Evolutionary conservation across 2,888 invertebrate genomes (phyloP).

Genomic region (Pristionchus fissidentatus): DNA sequence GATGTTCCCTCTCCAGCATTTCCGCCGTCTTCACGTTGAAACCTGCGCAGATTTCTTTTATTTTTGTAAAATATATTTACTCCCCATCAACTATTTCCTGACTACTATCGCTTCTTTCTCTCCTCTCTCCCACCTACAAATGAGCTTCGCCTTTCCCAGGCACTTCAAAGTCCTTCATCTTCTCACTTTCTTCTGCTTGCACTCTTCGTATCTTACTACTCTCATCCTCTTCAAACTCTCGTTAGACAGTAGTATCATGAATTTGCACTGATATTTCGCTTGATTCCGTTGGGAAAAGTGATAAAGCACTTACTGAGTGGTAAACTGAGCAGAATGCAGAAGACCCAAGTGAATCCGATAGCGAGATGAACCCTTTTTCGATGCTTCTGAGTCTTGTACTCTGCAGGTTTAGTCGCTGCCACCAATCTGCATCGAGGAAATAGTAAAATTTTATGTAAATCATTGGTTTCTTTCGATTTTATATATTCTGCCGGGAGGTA

Average conservation of each 20-base stretch:
- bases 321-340: constrained; percentile 71
- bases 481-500: neutral
- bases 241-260: too few relatives aligned
- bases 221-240: too few relatives aligned
- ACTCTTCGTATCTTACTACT: neutral
- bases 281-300: too few relatives aligned
- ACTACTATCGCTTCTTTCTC: too few relatives aligned
- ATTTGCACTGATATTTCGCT: too few relatives aligned
- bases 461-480: neutral
- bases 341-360: constrained; percentile 73
- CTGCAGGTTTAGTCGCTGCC: constrained; percentile 75
- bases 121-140: too few relatives aligned
- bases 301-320: constrained; percentile 64
- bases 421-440: constrained; percentile 63
- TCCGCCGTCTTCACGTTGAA: constrained; percentile 67
- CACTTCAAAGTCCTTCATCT: constrained; percentile 30
- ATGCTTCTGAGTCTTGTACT: constrained; percentile 75
- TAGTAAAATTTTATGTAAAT: neutral
- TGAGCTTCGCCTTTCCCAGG: too few relatives aligned
- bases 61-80: too few relatives aligned
- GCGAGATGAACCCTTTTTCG: constrained; percentile 71
- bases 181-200: neutral
- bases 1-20: constrained; percentile 69
- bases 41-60: too few relatives aligned
- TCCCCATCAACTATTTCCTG: too few relatives aligned